phyloP scores from a whole-genome alignment of 2,797 vertebrate genomes.

The Phaenicophaeus curvirostris region DNA sequence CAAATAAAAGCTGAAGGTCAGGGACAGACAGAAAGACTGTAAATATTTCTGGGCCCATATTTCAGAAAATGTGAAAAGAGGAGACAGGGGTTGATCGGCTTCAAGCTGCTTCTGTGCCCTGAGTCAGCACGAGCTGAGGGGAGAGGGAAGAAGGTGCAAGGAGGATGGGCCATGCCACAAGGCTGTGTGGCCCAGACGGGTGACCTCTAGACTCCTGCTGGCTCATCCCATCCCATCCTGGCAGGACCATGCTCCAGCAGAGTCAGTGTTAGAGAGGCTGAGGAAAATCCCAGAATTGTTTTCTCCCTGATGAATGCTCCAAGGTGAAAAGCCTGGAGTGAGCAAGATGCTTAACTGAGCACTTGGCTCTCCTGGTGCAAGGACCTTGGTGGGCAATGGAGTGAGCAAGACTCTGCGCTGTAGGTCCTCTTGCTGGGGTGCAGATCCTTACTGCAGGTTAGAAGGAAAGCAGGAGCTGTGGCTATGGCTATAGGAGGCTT shows the following conservation, averaged over 20 bases:
- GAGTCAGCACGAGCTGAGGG: conserved; percentile 32
- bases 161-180: background rate
- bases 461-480: background rate
- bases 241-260: background rate
- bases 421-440: background rate
- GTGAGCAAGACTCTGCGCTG: background rate
- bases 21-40: conserved; percentile 38
- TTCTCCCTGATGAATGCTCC: background rate
- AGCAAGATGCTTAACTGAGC: background rate
- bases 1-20: conserved; percentile 74
- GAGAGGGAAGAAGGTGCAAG: background rate
- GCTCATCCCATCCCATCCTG: background rate
- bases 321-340: background rate
- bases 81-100: background rate
- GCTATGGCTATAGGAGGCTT: background rate
- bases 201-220: background rate
- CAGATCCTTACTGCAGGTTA: background rate
- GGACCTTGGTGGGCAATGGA: background rate
- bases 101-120: conserved; percentile 16
- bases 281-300: background rate
- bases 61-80: conserved; percentile 7
- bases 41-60: conserved; percentile 49
- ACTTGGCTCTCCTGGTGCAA: background rate
- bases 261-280: background rate
- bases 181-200: background rate